These are phyloP conservation scores for Bombyx mori DNA, from an alignment of 1,140 invertebrate genomes.

Conservation along the genomic window DNA sequence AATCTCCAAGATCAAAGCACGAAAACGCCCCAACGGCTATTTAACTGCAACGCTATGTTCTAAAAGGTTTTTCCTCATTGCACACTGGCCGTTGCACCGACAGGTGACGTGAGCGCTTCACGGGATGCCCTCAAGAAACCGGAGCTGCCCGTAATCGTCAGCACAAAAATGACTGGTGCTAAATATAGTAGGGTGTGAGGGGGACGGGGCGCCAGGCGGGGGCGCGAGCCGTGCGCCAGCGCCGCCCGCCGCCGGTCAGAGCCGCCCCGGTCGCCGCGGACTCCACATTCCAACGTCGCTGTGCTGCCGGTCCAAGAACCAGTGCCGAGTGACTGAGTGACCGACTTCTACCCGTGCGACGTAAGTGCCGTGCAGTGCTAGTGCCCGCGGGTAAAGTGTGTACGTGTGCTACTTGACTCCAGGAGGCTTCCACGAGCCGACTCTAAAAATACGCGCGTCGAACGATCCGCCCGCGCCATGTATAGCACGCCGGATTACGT, in stretches of 20 bases:
- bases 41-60: no score
- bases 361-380: conserved; percentile 58
- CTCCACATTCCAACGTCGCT: conserved; percentile 70
- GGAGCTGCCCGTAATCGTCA: conserved; percentile 50
- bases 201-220: conserved; percentile 15
- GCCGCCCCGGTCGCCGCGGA: conserved; percentile 69
- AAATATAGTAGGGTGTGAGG: conserved; percentile 43
- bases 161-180: conserved; percentile 57
- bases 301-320: conserved; percentile 50
- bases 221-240: conserved; percentile 13
- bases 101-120: conserved; percentile 22
- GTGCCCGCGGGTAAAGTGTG: conserved; percentile 22
- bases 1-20: not conserved
- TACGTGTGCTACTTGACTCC: conserved; percentile 7
- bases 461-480: conserved; percentile 27
- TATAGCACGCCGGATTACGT: conserved; percentile 56
- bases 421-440: conserved; percentile 22
- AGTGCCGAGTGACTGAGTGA: conserved; percentile 55
- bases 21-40: not conserved
- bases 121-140: conserved; percentile 47
- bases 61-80: conserved; percentile 7
- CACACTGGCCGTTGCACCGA: conserved; percentile 22
- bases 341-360: conserved; percentile 63
- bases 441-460: conserved; percentile 12
- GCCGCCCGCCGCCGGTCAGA: conserved; percentile 37